Evolutionary conservation across 2,888 invertebrate species (phyloP).

Genomic region (Melanostoma mellinum): DNA sequence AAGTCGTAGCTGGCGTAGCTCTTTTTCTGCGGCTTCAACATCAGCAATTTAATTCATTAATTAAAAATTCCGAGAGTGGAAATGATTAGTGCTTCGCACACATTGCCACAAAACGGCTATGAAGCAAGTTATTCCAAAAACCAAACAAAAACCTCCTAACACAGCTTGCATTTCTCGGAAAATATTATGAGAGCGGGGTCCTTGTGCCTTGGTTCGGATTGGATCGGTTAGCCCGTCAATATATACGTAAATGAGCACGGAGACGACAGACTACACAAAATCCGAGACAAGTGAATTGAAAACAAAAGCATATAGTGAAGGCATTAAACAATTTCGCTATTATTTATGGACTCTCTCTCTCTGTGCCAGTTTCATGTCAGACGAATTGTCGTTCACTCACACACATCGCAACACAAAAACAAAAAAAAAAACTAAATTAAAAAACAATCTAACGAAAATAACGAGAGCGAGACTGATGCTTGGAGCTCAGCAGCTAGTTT

Average conservation of each 20-base stretch:
- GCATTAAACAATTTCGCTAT: constrained; percentile 18
- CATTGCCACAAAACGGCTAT: constrained; percentile 23
- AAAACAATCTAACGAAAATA: constrained; percentile 38
- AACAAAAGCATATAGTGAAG: constrained; percentile 30
- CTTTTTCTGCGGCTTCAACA: constrained; percentile 2
- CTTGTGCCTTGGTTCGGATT: constrained; percentile 2
- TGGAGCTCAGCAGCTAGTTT: constrained; percentile 17
- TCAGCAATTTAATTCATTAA: constrained; percentile 60
- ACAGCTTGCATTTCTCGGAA: constrained; percentile 43
- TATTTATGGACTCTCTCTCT: constrained; percentile 51
- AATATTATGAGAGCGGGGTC: constrained; percentile 45
- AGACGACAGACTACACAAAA: background rate
- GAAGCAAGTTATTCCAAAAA: constrained; percentile 6
- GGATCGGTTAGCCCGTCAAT: background rate
- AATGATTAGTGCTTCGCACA: constrained; percentile 39
- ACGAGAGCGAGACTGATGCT: constrained; percentile 23
- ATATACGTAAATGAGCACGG: background rate
- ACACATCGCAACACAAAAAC: background rate
- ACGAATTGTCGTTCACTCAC: constrained; percentile 19
- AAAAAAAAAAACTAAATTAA: constrained; percentile 1
- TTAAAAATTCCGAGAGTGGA: constrained; percentile 63
- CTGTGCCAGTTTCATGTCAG: constrained; percentile 8
- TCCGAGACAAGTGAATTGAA: constrained; percentile 43
- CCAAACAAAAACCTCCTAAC: constrained; percentile 15
- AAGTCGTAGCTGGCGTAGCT: background rate